Base-by-base conservation (phyloP, 2,113 vertebrate species). In the Crocuta crocuta region DNA sequence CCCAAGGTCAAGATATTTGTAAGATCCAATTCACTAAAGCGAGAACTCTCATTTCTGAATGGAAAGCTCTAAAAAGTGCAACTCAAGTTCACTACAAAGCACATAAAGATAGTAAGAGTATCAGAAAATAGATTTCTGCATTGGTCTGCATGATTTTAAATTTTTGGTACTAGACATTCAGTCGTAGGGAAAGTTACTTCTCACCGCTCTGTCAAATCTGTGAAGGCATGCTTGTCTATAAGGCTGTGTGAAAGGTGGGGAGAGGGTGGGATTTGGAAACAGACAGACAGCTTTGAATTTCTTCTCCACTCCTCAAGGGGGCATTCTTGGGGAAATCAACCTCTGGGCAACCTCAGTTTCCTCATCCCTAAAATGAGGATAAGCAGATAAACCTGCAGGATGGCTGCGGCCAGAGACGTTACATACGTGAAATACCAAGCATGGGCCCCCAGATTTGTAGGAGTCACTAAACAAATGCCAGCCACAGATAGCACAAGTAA, bases 41-140 rank as follows among this genome's bases (percentile, higher is more conserved):
- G 68, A 85, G 76, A 83, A 94, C 89, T 88, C 15, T 80, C 33
- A 23, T 79, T 74, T 89, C 91, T 90, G 28, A 94, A 79, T 33
- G 10, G 48, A 92, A 16, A 61, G 2, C 63, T 61, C 61, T 58
- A 85, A 70, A 91, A n/a, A 43, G n/a, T 21, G 70, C 68, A 21
- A 74, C 26, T 16, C 10, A 84, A 33, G 26, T 16, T 17, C 0
- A 43, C 2, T 80, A 4, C 1, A 81, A 70, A 74, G 53, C 65
- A 76, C 11, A 31, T 21, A 43, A 65, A 86, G 63, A 19, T 28
- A 55, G 61, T 3, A 21, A 80, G 80, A 76, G 43, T 31, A 65
- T 28, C 55, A 87, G 55, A 66, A 80, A 70, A 80, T 1, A 82
- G 66, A 79, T 43, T 74, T 63, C 53, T 39, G 13, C 79, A 26